Evolutionary conservation across 2,113 vertebrate genomes (phyloP), one percentile per base, ranked within the genome.

Genomic region (Pterocles gutturalis): DNA sequence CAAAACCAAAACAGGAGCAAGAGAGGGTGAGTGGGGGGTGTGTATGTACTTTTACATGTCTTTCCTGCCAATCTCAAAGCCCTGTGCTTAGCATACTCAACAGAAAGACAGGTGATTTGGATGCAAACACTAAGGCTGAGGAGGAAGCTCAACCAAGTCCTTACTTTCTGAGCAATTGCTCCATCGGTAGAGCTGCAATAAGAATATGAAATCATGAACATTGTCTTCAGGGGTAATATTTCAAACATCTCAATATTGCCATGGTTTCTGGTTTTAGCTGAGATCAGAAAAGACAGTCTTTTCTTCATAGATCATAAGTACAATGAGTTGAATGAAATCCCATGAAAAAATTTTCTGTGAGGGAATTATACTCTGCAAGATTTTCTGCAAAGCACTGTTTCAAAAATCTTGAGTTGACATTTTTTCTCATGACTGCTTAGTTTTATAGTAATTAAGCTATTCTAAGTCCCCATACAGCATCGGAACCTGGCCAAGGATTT

Each of bases 11-110:
- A 5, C 3, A 66, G 45, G 17, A 78, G 9, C 4, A 70, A 69
- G 18, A 57, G 38, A 49, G 3, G 9, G 12, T 20, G 13, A 62
- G 8, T 25, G 10, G 5, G 7, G 14, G 34, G 12, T 17, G 17
- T 5, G 2, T 31, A 24, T 36, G 13, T 19, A 26, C 4, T 75
- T 89, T 25, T 58, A 5, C 7, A n/a, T 25, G 11, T 11, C 8
- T 58, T 72, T 43, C 13, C 13, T 80, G 33, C 9, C 15, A 22
- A 60, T 85, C 34, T 76, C 13, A 51, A 85, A 79, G 48, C 13
- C 5, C 13, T 0, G 0, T 36, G 13, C 29, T 79, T 71, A 26
- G 13, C 15, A 51, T 51, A 33, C 7, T 45, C 6, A 10, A 3
- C 9, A 53, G 45, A 80, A 65, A 60, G 15, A 16, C 7, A 46